phyloP scores from a whole-genome alignment of 2,888 invertebrate species.

The Tiliacea aurago region DNA sequence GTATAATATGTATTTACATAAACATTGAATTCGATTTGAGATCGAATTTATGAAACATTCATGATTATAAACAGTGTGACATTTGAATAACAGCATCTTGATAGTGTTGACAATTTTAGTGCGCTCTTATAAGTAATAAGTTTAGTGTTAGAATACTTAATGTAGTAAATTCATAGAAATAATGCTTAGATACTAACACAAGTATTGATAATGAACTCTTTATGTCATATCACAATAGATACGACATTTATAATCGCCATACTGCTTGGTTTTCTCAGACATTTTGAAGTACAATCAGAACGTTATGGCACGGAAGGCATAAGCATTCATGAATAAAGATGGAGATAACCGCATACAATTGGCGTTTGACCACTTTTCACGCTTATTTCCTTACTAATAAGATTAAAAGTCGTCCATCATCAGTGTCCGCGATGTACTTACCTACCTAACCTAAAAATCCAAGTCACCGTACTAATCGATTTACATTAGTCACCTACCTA shows the following conservation, averaged over 20 bases:
- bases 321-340: no score
- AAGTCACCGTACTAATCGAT: background rate
- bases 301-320: no score
- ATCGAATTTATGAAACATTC: slow-evolving; percentile 61
- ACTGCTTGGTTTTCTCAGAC: no score
- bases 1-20: slow-evolving; percentile 63
- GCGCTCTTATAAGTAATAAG: background rate
- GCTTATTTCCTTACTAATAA: background rate
- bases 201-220: background rate
- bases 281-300: background rate
- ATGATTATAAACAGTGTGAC: slow-evolving; percentile 43
- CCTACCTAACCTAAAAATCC: background rate
- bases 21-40: slow-evolving; percentile 66
- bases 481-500: background rate
- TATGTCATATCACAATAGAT: no score
- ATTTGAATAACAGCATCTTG: slow-evolving; percentile 51
- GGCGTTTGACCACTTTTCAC: background rate
- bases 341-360: no score
- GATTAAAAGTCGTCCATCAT: background rate
- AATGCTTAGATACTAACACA: background rate
- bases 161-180: background rate
- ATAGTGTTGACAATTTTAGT: slow-evolving; percentile 47
- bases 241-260: no score
- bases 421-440: background rate
- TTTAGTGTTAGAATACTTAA: slow-evolving; percentile 10